Evolutionary conservation across 2,797 vertebrate genomes (phyloP).

Genomic region (Alcedo atthis): DNA sequence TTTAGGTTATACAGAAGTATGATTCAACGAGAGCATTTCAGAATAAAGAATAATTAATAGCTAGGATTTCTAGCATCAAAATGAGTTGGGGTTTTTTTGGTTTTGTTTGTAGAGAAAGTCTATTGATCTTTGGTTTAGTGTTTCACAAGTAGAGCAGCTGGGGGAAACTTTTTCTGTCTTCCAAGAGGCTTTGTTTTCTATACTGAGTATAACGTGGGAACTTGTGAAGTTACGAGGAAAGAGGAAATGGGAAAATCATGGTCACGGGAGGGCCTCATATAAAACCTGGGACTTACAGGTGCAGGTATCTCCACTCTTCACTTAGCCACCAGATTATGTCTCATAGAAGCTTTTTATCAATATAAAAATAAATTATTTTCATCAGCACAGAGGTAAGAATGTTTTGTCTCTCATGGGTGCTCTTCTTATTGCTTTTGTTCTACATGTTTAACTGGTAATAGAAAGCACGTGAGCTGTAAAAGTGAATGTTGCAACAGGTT

Average conservation of each 20-base stretch:
- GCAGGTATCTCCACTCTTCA: neutral
- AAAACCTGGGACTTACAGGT: neutral
- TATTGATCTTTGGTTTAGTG: neutral
- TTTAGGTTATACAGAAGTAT: neutral
- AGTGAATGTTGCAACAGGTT: neutral
- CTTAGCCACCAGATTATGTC: neutral
- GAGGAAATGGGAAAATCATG: neutral
- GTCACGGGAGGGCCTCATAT: neutral
- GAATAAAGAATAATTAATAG: neutral
- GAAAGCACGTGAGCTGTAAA: neutral
- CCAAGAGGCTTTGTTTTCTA: neutral
- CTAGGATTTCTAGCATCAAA: neutral
- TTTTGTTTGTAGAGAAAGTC: neutral
- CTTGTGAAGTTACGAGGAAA: neutral
- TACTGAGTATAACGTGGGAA: neutral
- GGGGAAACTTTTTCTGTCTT: neutral
- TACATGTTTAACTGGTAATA: neutral
- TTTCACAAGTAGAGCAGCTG: neutral
- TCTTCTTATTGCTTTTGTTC: neutral
- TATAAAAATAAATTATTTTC: neutral
- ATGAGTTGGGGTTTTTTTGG: fast-evolving
- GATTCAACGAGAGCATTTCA: neutral
- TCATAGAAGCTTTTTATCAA: neutral
- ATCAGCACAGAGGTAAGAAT: neutral
- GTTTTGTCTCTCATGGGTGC: fast-evolving